Evolutionary conservation across 2,888 invertebrate genomes (phyloP).

Genomic region (Eurytoma adleriae): DNA sequence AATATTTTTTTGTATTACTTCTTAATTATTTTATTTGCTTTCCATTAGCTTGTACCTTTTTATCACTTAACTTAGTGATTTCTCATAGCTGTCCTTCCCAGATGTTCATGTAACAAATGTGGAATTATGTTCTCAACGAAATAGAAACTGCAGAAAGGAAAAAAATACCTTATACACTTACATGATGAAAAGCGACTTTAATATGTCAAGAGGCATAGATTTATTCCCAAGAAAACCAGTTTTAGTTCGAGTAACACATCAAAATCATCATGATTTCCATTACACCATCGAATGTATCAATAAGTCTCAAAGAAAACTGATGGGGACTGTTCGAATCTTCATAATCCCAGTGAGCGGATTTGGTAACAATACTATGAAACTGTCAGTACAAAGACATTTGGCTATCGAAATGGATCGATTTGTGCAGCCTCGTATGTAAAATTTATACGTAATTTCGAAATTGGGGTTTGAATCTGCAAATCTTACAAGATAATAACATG

Average conservation of each 20-base stretch:
- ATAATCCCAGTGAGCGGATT: constrained; percentile 82
- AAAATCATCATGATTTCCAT: constrained; percentile 85
- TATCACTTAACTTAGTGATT: too few relatives aligned
- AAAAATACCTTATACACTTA: constrained; percentile 79
- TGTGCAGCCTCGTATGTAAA: constrained; percentile 79
- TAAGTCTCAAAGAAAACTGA: constrained; percentile 73
- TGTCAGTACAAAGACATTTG: constrained; percentile 80
- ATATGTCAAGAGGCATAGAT: constrained; percentile 88
- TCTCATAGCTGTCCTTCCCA: constrained; percentile 80
- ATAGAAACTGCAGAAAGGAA: constrained; percentile 10
- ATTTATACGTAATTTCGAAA: not conserved
- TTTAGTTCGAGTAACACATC: constrained; percentile 85
- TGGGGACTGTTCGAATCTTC: constrained; percentile 84
- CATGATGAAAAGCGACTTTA: constrained; percentile 89
- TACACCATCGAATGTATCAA: constrained; percentile 83
- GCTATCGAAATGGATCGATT: constrained; percentile 88
- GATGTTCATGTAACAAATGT: constrained; percentile 81
- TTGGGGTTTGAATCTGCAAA: not conserved
- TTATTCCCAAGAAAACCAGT: constrained; percentile 87
- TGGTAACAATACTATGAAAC: constrained; percentile 80
- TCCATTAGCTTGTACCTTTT: not conserved
- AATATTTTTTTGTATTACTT: too few relatives aligned
- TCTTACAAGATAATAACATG: not conserved
- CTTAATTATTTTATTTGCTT: too few relatives aligned
- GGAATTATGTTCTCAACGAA: constrained; percentile 20